Evolutionary conservation across 2,888 invertebrate genomes (phyloP), one percentile per base, ranked within the genome.

Genomic region (Listrodromus nycthemerus): DNA sequence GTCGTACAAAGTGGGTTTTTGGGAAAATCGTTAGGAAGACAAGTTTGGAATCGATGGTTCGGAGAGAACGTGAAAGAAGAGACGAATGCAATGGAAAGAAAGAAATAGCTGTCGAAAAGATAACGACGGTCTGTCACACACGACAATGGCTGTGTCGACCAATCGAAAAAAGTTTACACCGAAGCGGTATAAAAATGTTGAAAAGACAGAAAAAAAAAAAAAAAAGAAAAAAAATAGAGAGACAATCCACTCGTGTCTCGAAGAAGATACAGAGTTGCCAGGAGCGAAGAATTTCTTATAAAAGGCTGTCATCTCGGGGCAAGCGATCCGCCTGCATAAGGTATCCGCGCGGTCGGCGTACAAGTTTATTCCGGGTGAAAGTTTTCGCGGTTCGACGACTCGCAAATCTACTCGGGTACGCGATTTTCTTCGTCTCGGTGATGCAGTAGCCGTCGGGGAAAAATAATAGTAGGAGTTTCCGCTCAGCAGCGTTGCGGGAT

Each of bases 381-480:
- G 13, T 41, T 41, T 41, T 41, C 41, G 41, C 41, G 41, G 41
- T 41, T 41, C 41, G 5, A 10, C 41, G 13, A 3, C 41, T 37
- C 37, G 37, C 3, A 8, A 8, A 37, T 5, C 37, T 41, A 41
- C 41, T 10, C 13, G 41, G 41, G 3, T 2, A 41, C 41, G 41
- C 41, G 48, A 50, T 69, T 10, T 24, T 81, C 33, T 6, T 19
- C 21, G 3, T 30, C 21, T 63, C 30, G 8, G 33, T 33, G 50
- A 63, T 52, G 67, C 61, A 50, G 13, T 13, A 30, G 48, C 33
- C 52, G 55, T 48, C 27, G 48, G 10, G 33, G 45, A 2, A 21
- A 52, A 75, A 70, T 41, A 81, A 58, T 66, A 65, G 65, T 76
- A 21, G 78, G 63, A 65, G 50, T 50, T 63, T 78, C 55, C 24